Conservation (phyloP, 2,797 vertebrate genomes). For the Sebastes hopkinsi region DNA sequence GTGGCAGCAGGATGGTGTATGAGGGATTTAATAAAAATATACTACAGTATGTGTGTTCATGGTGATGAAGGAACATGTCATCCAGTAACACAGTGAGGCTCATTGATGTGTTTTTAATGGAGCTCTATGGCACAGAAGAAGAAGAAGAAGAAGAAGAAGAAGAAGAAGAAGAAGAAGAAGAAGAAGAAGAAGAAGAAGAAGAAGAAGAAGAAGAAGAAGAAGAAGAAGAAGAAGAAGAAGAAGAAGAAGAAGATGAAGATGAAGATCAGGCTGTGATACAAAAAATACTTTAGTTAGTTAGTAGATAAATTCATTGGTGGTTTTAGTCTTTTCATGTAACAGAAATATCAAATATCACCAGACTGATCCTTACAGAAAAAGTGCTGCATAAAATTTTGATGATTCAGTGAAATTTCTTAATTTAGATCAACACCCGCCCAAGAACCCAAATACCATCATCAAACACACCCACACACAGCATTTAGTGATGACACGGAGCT, state of each 20-base stretch:
- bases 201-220: no score
- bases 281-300: neutral
- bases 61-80: neutral
- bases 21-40: neutral
- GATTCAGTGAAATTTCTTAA: constrained; percentile 20
- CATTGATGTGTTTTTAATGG: no score
- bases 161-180: neutral
- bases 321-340: neutral
- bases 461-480: constrained; percentile 20
- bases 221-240: no score
- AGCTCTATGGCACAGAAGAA: no score
- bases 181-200: no score
- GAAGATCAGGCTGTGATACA: neutral
- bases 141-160: no score
- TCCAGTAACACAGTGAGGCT: no score
- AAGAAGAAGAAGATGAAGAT: no score
- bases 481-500: constrained; percentile 37
- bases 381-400: neutral
- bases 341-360: neutral
- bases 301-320: neutral
- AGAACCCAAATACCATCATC: constrained; percentile 40
- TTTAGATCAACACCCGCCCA: constrained; percentile 33
- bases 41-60: neutral
- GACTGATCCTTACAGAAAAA: neutral
- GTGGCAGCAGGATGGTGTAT: neutral